phyloP scores from a whole-genome alignment of 2,113 vertebrate species.

The Dicaeum eximium region DNA sequence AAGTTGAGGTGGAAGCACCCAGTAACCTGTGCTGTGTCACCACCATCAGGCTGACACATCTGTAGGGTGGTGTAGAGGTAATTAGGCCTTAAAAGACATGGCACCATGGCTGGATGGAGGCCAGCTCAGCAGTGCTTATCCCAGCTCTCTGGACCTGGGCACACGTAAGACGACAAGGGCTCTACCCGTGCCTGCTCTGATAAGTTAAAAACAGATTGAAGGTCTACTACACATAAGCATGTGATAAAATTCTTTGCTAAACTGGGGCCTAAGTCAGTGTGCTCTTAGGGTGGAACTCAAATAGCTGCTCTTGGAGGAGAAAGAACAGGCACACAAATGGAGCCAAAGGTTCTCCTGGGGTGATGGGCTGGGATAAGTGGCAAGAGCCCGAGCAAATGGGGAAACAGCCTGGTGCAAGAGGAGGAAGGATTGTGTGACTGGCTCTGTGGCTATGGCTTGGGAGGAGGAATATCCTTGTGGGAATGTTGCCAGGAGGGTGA shows the following conservation, averaged over 20 bases:
- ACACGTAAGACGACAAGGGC: not conserved
- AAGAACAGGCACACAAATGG: not conserved
- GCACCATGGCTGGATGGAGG: not conserved
- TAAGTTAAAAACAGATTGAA: slow-evolving; percentile 22
- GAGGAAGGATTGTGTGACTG: not conserved
- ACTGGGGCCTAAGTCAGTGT: slow-evolving; percentile 25
- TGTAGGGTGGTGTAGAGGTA: not conserved
- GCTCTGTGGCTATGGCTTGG: not conserved
- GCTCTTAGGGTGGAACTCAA: slow-evolving; percentile 28
- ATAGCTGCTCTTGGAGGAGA: slow-evolving; percentile 2
- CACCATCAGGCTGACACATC: not conserved
- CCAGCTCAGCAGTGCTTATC: not conserved
- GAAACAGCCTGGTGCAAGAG: not conserved
- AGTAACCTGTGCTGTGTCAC: not conserved
- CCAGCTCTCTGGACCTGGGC: not conserved
- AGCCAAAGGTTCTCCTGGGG: slow-evolving; percentile 12
- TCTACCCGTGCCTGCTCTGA: not conserved
- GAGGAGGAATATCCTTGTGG: slow-evolving; percentile 8
- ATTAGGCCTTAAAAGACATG: not conserved
- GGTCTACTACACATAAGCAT: not conserved
- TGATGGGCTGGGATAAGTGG: not conserved
- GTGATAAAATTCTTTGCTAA: slow-evolving; percentile 48
- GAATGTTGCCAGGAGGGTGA: slow-evolving; percentile 14
- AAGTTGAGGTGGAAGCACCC: not conserved
- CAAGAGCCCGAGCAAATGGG: not conserved